These are phyloP conservation scores for Nothura maculosa DNA, from an alignment of 2,797 vertebrate species.

Conservation along the genomic window DNA sequence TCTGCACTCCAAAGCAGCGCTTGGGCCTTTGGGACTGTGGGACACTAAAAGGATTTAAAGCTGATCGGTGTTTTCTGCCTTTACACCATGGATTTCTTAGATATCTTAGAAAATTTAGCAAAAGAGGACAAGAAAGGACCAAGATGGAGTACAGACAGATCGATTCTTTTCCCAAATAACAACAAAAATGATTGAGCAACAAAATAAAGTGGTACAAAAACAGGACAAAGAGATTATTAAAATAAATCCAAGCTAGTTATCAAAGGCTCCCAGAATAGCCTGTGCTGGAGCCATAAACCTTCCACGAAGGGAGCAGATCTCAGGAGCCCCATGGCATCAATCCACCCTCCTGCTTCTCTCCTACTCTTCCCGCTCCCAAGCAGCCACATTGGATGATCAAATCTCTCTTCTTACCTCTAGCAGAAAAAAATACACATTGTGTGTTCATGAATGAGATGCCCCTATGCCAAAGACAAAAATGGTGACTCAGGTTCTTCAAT, in stretches of 20 bases:
- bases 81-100: background rate
- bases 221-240: constrained; percentile 25
- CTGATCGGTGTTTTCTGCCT: background rate
- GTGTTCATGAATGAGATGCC: background rate
- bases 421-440: background rate
- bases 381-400: background rate
- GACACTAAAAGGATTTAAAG: background rate
- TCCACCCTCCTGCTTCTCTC: background rate
- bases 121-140: background rate
- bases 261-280: constrained; percentile 18
- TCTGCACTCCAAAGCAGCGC: background rate
- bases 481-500: background rate
- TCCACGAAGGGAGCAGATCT: constrained; percentile 38
- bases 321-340: background rate
- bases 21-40: background rate
- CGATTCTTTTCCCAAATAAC: background rate
- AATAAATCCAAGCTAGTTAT: constrained; percentile 49
- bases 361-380: constrained; percentile 11
- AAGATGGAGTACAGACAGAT: background rate
- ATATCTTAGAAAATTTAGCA: background rate
- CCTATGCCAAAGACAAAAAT: background rate
- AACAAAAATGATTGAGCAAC: background rate
- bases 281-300: constrained; percentile 32
- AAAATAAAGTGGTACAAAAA: constrained; percentile 12
- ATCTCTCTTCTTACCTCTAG: background rate